These are phyloP conservation scores for Plagiodera versicolora DNA, from an alignment of 2,888 invertebrate species.

Conservation along the genomic window DNA sequence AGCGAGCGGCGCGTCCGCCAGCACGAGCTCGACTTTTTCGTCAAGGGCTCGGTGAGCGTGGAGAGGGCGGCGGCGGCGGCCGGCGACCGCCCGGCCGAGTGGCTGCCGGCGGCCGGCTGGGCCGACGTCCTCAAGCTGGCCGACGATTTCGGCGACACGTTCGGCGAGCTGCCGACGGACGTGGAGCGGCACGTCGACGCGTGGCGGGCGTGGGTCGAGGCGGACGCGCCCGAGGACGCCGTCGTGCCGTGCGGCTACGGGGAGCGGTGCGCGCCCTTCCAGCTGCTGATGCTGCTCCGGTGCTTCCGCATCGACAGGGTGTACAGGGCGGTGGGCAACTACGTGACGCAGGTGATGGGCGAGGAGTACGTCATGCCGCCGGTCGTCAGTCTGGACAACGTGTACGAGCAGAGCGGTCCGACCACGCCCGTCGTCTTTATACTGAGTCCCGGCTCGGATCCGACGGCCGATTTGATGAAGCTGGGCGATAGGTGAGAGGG, in stretches of 20 bases:
- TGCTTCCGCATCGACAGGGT: constrained; percentile 90
- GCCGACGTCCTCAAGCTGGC: constrained; percentile 78
- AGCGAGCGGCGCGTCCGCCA: constrained; percentile 67
- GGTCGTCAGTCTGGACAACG: constrained; percentile 78
- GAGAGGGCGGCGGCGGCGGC: constrained; percentile 75
- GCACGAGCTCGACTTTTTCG: constrained; percentile 83
- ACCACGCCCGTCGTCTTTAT: constrained; percentile 89
- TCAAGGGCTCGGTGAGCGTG: constrained; percentile 74
- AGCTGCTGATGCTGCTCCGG: constrained; percentile 78
- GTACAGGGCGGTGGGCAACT: constrained; percentile 82
- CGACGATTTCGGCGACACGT: constrained; percentile 67
- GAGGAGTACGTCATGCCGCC: constrained; percentile 89
- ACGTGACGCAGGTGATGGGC: constrained; percentile 80
- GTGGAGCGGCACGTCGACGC: constrained; percentile 52
- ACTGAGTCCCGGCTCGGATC: constrained; percentile 92
- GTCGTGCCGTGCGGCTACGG: constrained; percentile 73
- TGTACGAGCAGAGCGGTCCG: constrained; percentile 83
- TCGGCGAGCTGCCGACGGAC: constrained; percentile 66
- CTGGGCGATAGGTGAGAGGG: constrained; percentile 70
- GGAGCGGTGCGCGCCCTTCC: constrained; percentile 64
- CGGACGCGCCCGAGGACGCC: constrained; percentile 76
- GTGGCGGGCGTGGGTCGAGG: constrained; percentile 75
- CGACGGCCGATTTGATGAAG: constrained; percentile 83
- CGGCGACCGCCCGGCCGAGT: constrained; percentile 66
- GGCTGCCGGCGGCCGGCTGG: constrained; percentile 80